Percentiles rank a stretch among this genome's conserved stretches.
Evolutionary conservation across 2,797 vertebrate species (phyloP).

Genomic region (Pagetopsis macropterus): DNA sequence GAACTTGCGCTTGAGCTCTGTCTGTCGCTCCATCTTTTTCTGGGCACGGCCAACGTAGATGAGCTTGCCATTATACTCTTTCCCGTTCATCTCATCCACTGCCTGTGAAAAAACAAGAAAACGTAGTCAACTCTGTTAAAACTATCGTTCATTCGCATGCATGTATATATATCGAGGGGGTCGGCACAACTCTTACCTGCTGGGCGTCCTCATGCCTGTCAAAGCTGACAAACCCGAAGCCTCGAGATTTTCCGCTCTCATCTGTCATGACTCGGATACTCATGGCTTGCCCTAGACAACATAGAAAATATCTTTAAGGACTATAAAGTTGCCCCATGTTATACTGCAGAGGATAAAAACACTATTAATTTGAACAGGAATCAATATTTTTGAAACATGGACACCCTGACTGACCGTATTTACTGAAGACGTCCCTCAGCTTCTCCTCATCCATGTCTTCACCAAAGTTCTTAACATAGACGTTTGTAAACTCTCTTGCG

Average conservation of each 20-base stretch:
- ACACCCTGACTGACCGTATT: conserved; percentile 86
- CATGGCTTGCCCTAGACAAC: conserved; percentile 88
- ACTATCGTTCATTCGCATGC: accelerated
- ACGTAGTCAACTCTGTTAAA: background rate
- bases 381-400: background rate
- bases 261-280: conserved; percentile 98
- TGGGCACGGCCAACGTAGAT: conserved; percentile 96
- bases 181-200: conserved; percentile 82
- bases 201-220: conserved; percentile 98
- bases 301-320: conserved; percentile 1
- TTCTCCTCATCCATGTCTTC: conserved; percentile 98
- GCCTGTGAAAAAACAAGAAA: conserved; percentile 79
- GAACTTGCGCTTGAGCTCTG: conserved; percentile 96
- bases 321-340: background rate
- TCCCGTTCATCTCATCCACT: conserved; percentile 98
- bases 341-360: conserved; percentile 2
- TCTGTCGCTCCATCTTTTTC: conserved; percentile 97
- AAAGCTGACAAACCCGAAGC: conserved; percentile 98
- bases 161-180: background rate
- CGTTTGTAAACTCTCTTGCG: conserved; percentile 97
- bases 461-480: conserved; percentile 99
- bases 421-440: conserved; percentile 94
- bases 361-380: background rate
- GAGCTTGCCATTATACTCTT: conserved; percentile 94
- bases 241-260: conserved; percentile 93